These are phyloP conservation scores for Oncopodura yosiiana DNA, from an alignment of 1,140 invertebrate genomes.

Conservation along the genomic window DNA sequence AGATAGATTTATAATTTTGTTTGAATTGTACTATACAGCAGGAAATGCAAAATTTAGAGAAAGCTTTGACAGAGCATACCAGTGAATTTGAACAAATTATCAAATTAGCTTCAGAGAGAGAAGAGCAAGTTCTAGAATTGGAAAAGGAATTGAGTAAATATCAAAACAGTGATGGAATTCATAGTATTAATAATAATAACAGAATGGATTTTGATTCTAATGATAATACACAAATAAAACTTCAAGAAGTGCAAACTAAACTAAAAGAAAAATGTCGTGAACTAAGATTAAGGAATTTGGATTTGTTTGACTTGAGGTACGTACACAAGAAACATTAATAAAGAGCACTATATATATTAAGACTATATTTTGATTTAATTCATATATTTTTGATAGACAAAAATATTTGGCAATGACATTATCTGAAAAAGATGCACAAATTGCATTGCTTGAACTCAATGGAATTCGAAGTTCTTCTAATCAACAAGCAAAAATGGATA, in stretches of 20 bases:
- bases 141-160: constrained; percentile 17
- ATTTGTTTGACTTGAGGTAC: constrained; percentile 2
- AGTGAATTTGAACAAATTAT: constrained; percentile 13
- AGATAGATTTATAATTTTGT: too few species aligned
- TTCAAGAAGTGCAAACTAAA: background rate
- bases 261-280: background rate
- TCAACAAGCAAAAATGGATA: too few species aligned
- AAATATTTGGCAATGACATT: constrained; percentile 8
- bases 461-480: too few species aligned
- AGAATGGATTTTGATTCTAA: background rate
- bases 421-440: constrained; percentile 26
- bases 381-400: background rate
- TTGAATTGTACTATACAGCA: too few species aligned
- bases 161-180: too few species aligned
- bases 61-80: constrained; percentile 6
- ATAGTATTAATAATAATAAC: too few species aligned
- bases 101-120: background rate
- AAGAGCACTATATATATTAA: too few species aligned
- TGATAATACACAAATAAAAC: background rate
- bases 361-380: background rate
- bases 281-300: background rate
- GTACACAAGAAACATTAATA: too few species aligned
- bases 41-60: background rate
- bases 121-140: constrained; percentile 1
- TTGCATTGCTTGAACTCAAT: constrained; percentile 20